These are phyloP conservation scores for Acholoe squamosa DNA, from an alignment of 2,888 invertebrate species.

Conservation along the genomic window DNA sequence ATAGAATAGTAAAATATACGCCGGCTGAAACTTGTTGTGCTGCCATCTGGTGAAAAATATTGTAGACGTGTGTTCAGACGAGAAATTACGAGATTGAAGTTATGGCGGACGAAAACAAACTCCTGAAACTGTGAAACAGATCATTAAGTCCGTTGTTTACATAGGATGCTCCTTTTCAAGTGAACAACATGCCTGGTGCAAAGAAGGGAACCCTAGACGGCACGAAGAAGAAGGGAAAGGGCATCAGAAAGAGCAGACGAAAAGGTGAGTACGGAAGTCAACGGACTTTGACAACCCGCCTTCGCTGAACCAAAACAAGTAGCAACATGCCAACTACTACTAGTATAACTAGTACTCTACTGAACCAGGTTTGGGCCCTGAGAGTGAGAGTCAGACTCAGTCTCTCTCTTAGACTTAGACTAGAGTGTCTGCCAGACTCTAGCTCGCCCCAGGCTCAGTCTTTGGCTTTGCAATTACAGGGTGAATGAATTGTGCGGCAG, in stretches of 20 bases:
- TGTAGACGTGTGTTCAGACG: conserved; percentile 6
- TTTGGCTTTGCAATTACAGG: too few species aligned
- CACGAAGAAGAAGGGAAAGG: conserved; percentile 47
- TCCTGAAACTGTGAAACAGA: too few species aligned
- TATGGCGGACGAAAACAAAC: conserved; percentile 55
- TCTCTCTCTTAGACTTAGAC: too few species aligned
- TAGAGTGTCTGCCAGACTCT: too few species aligned
- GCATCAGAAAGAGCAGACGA: not conserved
- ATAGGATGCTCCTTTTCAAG: not conserved
- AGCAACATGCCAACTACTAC: not conserved
- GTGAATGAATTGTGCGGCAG: too few species aligned
- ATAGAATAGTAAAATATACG: too few species aligned
- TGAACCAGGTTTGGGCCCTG: too few species aligned
- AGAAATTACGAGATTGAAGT: conserved; percentile 9
- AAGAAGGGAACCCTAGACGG: conserved; percentile 20
- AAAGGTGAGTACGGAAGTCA: not conserved
- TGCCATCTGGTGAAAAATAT: too few species aligned
- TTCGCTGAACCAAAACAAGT: conserved; percentile 42
- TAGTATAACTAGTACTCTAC: too few species aligned
- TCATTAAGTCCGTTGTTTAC: not conserved
- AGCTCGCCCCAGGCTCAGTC: too few species aligned
- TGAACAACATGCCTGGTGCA: conserved; percentile 11
- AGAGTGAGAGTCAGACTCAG: too few species aligned
- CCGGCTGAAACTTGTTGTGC: too few species aligned
- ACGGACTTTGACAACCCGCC: not conserved